Percentiles rank a stretch among this genome's conserved stretches.
Evolutionary conservation across 2,113 vertebrate species (phyloP).

Genomic region (Otocyon megalotis): DNA sequence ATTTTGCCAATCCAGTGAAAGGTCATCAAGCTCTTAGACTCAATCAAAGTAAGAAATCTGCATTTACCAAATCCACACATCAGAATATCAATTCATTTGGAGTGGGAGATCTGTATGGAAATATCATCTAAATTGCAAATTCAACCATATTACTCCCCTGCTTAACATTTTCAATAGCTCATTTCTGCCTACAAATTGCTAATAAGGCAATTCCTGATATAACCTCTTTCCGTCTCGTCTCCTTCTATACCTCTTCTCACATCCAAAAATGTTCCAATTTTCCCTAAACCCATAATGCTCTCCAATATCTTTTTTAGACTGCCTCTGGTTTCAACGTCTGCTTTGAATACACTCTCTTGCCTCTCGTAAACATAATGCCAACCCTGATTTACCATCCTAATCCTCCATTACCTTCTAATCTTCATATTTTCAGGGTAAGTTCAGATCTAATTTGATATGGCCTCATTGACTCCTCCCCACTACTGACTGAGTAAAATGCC

Average conservation of each 20-base stretch:
- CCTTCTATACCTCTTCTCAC: not conserved
- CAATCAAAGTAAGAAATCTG: not conserved
- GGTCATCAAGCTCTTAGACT: not conserved
- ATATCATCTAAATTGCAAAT: conserved; percentile 70
- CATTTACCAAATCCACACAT: not conserved
- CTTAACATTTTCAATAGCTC: conserved; percentile 53
- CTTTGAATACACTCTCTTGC: not conserved
- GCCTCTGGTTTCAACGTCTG: not conserved
- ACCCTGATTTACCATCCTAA: not conserved
- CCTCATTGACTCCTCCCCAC: not conserved
- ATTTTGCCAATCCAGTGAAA: not conserved
- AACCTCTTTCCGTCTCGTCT: conserved; percentile 38
- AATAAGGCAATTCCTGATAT: conserved; percentile 50
- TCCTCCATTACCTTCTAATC: not conserved
- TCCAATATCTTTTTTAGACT: not conserved
- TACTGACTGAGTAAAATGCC: not conserved
- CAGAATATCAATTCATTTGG: conserved; percentile 29
- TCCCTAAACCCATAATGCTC: not conserved
- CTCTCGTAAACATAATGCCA: not conserved
- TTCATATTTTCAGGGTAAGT: not conserved
- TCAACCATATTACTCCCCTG: conserved; percentile 46
- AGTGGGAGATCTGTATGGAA: conserved; percentile 40
- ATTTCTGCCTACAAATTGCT: conserved; percentile 65
- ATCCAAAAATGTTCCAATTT: not conserved
- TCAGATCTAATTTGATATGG: not conserved